Percentiles rank a stretch among this genome's conserved stretches.
Conservation (phyloP, 2,113 vertebrate genomes). For the Silurus meridionalis region DNA sequence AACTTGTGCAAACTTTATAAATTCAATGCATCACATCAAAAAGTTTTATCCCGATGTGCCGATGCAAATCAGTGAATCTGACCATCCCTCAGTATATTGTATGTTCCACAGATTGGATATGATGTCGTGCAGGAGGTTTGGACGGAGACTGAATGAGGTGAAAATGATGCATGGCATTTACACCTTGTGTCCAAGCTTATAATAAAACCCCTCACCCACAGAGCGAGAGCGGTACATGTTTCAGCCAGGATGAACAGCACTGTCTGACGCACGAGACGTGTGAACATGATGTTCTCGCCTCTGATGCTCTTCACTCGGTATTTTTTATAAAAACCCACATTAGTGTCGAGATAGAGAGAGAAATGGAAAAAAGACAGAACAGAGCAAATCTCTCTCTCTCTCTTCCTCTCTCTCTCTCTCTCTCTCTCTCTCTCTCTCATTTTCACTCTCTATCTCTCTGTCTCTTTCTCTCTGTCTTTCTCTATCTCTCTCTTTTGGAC, state of each 20-base stretch:
- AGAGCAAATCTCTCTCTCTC: neutral
- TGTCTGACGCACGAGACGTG: constrained; percentile 20
- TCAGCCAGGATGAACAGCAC: neutral
- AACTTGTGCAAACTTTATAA: too few species aligned
- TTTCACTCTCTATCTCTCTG: neutral
- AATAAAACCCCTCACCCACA: constrained; percentile 1
- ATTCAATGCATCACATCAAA: too few species aligned
- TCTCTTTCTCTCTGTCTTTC: neutral
- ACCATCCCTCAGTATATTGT: too few species aligned
- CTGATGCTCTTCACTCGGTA: constrained; percentile 29
- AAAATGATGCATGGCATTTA: neutral
- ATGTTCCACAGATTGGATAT: neutral
- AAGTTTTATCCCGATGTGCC: too few species aligned
- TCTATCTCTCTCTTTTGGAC: constrained; percentile 10
- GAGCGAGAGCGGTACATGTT: neutral
- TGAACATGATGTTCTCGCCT: constrained; percentile 47
- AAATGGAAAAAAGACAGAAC: constrained; percentile 26
- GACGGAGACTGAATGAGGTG: neutral
- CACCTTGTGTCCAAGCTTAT: neutral
- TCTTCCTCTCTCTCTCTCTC: neutral
- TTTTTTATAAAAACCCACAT: constrained; percentile 46
- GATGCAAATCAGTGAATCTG: too few species aligned
- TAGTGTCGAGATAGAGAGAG: constrained; percentile 43
- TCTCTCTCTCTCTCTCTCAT: constrained; percentile 3
- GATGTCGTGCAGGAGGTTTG: neutral